phyloP scores from a whole-genome alignment of 2,797 vertebrate species.

The Sorex maritimensis region DNA sequence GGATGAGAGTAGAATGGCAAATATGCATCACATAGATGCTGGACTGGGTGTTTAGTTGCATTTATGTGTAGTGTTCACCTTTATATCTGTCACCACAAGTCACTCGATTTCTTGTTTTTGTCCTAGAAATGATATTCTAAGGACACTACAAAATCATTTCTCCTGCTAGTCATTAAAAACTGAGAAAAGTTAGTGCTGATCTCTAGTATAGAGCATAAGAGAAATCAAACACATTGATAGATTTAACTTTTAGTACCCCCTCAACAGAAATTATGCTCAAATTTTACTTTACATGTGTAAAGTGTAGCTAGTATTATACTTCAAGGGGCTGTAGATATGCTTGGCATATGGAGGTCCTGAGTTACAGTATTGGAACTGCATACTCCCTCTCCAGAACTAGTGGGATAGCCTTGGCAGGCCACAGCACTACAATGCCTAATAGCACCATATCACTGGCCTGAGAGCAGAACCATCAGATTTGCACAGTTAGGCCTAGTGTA shows the following conservation, averaged over 20 bases:
- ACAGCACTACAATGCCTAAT: too few relatives aligned
- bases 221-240: conserved; percentile 10
- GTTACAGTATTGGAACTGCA: too few relatives aligned
- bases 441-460: too few relatives aligned
- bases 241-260: neutral
- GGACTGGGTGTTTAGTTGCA: neutral
- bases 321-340: too few relatives aligned
- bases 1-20: neutral
- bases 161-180: neutral
- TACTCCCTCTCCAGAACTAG: too few relatives aligned
- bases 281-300: neutral
- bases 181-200: neutral
- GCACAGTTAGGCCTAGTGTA: neutral
- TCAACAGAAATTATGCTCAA: neutral
- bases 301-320: too few relatives aligned
- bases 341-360: too few relatives aligned
- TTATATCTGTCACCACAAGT: neutral
- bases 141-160: conserved; percentile 23
- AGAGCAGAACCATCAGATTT: too few relatives aligned
- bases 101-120: neutral
- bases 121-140: neutral
- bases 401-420: too few relatives aligned
- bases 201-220: neutral
- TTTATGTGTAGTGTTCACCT: neutral
- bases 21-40: neutral